Evolutionary conservation across 2,113 vertebrate genomes (phyloP).

Genomic region (Erinaceus europaeus): DNA sequence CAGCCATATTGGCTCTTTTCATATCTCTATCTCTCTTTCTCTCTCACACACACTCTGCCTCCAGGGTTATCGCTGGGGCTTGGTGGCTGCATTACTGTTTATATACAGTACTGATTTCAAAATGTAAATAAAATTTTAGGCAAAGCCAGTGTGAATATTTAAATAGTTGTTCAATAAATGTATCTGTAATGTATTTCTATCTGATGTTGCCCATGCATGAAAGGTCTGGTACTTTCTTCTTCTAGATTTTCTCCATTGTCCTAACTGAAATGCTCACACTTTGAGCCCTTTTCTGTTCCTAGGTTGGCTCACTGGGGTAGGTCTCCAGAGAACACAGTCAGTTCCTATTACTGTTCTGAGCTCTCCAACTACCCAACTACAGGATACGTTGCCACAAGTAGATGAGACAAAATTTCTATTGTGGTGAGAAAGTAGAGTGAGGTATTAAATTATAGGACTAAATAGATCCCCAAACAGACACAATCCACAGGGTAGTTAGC

Average conservation of each 20-base stretch:
- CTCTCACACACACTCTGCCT: too few relatives aligned
- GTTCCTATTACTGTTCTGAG: neutral
- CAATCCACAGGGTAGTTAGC: neutral
- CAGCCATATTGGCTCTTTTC: neutral
- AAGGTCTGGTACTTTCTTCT: neutral
- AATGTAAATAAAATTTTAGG: too few relatives aligned
- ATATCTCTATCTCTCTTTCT: neutral
- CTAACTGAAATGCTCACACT: neutral
- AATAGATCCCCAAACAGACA: neutral
- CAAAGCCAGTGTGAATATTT: too few relatives aligned
- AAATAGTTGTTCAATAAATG: too few relatives aligned
- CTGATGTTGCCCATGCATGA: neutral
- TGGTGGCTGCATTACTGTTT: too few relatives aligned
- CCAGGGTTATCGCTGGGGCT: too few relatives aligned
- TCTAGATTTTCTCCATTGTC: neutral
- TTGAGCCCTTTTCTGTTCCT: neutral
- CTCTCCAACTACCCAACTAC: neutral
- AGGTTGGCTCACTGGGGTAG: neutral
- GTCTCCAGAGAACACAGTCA: conserved; percentile 14
- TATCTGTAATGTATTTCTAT: conserved; percentile 20
- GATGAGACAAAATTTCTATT: conserved; percentile 4
- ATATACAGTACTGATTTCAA: too few relatives aligned
- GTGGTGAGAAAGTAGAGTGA: neutral
- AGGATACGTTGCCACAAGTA: neutral
- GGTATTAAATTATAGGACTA: neutral